Evolutionary conservation across 2,797 vertebrate genomes (phyloP), one percentile per base, ranked within the genome.

Genomic region (Notoglanidium macrostoma): DNA sequence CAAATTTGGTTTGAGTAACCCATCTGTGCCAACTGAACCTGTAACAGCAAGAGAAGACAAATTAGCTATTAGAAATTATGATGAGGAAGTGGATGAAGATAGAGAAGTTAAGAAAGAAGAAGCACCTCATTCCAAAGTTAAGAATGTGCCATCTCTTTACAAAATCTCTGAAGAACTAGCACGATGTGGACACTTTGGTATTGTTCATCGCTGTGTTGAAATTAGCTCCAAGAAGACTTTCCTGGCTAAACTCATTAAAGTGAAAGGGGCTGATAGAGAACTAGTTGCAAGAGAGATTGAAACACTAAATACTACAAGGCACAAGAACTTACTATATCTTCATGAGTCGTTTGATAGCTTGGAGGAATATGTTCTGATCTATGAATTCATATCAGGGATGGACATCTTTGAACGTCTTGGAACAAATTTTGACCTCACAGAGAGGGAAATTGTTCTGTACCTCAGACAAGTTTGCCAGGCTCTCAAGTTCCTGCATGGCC

Each of bases 281-380:
- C 92, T 97, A 88, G 97, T 99, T 90, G 97, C 98, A 92, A 97
- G 99, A 93, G 98, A 99, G 96, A 97, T 99, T 93, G 98, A 98
- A 89, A 97, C 98, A 86, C 96, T 99, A n/a, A 99, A 98, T 74
- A 89, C 97, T 68, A 96, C 96, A 90, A 97, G 97, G 86, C 98
- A 99, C 93, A 95, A 83, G 93, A 99, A 98, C 89, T 91, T 99
- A 77, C 92, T 99, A 87, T 97, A 98, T 90, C 95, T 99, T 77
- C 96, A 99, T 85, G 97, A 99, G 94, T 98, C 97, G 86, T 99
- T 99, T 96, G 98, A 99, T 92, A 99, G 98, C 92, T 96, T 99
- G 94, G 98, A 99, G 92, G 98, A 99, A 95, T 93, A 99, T 55
- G 95, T 99, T 89, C 95, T 99, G 93, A 98, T 99, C 91, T 99